These are phyloP conservation scores for Bombyx mori DNA, from an alignment of 1,140 invertebrate species.

Conservation along the genomic window DNA sequence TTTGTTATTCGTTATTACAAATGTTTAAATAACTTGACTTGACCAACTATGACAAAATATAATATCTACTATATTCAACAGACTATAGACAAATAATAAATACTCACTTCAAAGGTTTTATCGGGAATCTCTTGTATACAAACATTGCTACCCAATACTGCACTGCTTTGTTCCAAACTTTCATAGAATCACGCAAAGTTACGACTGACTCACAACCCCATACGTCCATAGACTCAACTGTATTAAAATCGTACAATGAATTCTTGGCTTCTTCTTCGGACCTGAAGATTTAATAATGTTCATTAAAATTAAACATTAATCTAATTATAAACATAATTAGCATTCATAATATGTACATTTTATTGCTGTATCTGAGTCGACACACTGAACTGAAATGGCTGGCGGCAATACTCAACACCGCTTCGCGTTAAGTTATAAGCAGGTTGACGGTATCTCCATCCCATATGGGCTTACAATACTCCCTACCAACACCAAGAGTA, in stretches of 20 bases:
- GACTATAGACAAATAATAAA: neutral
- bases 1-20: neutral
- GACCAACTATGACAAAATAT: neutral
- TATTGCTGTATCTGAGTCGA: too few relatives aligned
- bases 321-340: too few relatives aligned
- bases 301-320: too few relatives aligned
- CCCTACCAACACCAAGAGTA: too few relatives aligned
- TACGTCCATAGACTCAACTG: slow-evolving; percentile 86
- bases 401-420: too few relatives aligned
- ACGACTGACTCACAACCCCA: slow-evolving; percentile 82
- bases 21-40: neutral
- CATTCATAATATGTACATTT: too few relatives aligned
- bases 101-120: slow-evolving; percentile 75
- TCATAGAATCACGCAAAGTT: slow-evolving; percentile 87
- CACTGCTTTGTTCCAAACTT: slow-evolving; percentile 94
- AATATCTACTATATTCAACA: neutral
- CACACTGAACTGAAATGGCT: too few relatives aligned
- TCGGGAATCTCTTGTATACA: slow-evolving; percentile 88
- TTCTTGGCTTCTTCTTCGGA: slow-evolving; percentile 64
- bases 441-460: too few relatives aligned
- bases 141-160: slow-evolving; percentile 95
- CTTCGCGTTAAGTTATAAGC: too few relatives aligned
- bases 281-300: slow-evolving; percentile 24
- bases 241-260: slow-evolving; percentile 84
- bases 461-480: too few relatives aligned